These are phyloP conservation scores for Platycheirus rosarum DNA, from an alignment of 2,888 invertebrate genomes.

Conservation along the genomic window DNA sequence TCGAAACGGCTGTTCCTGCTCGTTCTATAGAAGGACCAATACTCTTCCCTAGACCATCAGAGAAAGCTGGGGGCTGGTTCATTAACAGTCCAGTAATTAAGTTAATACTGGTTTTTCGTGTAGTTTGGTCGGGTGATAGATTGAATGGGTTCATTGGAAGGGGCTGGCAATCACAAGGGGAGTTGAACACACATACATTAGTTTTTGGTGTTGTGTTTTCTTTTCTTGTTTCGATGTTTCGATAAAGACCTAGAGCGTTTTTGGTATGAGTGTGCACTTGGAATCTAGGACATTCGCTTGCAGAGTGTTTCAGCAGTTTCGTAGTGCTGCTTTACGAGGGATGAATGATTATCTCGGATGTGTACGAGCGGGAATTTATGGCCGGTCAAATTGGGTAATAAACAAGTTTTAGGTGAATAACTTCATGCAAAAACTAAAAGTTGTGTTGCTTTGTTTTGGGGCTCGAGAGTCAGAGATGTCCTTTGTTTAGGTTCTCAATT, in stretches of 20 bases:
- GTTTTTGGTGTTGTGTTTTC: conserved; percentile 15
- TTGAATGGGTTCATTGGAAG: conserved; percentile 52
- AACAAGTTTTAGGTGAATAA: conserved; percentile 51
- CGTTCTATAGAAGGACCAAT: conserved; percentile 1
- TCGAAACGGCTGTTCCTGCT: conserved; percentile 4
- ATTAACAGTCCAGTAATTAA: conserved; percentile 74
- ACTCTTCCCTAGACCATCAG: not conserved
- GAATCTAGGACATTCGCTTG: conserved; percentile 38
- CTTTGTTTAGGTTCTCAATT: conserved; percentile 18
- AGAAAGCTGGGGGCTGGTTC: conserved; percentile 55
- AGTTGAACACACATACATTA: conserved; percentile 18
- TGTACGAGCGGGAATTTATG: conserved; percentile 61
- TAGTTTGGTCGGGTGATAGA: conserved; percentile 51
- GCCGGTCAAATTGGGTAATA: conserved; percentile 68
- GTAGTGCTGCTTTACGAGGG: conserved; percentile 53
- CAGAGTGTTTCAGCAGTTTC: too few relatives aligned
- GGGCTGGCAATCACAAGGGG: not conserved
- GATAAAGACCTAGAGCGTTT: not conserved
- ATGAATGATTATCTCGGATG: conserved; percentile 68
- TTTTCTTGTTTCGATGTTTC: conserved; percentile 6
- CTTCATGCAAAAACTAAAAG: conserved; percentile 40
- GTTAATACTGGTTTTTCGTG: conserved; percentile 72
- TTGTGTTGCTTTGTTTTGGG: conserved; percentile 6
- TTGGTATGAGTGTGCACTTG: conserved; percentile 12
- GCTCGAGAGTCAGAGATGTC: too few relatives aligned